Evolutionary conservation across 2,113 vertebrate species (phyloP), one percentile per base, ranked within the genome.

Genomic region (Chitala chitala): DNA sequence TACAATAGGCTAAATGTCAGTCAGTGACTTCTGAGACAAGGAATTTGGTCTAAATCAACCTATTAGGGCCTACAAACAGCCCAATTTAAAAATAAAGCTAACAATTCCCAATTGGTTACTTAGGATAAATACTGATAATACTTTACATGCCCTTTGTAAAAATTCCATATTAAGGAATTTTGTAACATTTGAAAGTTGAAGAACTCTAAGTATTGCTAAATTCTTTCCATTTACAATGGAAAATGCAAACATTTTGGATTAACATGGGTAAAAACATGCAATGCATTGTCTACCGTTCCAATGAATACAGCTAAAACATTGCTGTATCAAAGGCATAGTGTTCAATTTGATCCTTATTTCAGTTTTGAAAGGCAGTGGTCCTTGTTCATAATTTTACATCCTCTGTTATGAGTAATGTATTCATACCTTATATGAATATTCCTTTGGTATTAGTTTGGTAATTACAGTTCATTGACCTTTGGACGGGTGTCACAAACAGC

Each of bases 401-500:
- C 44, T 73, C 31, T 38, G 20, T 64, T 63, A 63, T 12, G 53
- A 26, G 31, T 72, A 72, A 72, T 72, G 58, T 58, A 72, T 73
- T 54, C 42, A 46, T 50, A 61, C 44, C 56, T 61, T 13, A 38
- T 31, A 58, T 63, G 72, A 73, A 73, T 58, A 51, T 50, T 64
- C 72, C 29, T 29, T 46, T 48, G 44, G 12, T 48, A 63, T 22
- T 63, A 29, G 44, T 48, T 61, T 48, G 42, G 42, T 73, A 73
- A 73, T 73, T 73, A 75, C 66, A 70, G 74, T 75, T 75, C 74
- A 75, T 22, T 70, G 66, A 70, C 66, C 74, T 59, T 75, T 69
- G 68, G 66, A 61, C 54, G 55, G 44, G 36, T 76, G 46, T 76
- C 69, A 61, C 75, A 44, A 65, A 33, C 56, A 40, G 31, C 50